phyloP scores from a whole-genome alignment of 2,797 vertebrate species.

The Notamacropus eugenii region DNA sequence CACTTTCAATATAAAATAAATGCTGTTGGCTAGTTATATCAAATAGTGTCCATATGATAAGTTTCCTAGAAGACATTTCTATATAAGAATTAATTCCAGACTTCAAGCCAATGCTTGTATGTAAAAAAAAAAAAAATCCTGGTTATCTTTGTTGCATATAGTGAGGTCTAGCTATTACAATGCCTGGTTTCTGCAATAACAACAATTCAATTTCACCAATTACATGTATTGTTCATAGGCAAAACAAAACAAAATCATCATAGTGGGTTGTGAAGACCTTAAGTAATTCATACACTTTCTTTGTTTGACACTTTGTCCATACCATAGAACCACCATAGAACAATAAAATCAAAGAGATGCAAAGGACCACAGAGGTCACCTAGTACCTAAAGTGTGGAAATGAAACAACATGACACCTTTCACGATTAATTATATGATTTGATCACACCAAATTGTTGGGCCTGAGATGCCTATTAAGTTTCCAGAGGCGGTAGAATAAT shows the following conservation, averaged over 20 bases:
- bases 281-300: not conserved
- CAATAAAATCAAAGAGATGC: not conserved
- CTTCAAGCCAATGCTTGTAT: not conserved
- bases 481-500: not conserved
- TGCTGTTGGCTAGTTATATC: conserved; percentile 55
- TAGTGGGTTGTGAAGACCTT: not conserved
- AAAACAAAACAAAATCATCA: not conserved
- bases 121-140: not conserved
- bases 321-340: not conserved
- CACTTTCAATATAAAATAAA: conserved; percentile 46
- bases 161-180: not conserved
- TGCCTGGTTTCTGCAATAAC: not conserved
- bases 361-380: not conserved
- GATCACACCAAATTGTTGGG: not conserved
- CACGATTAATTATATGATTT: not conserved
- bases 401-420: not conserved
- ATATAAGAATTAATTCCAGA: not conserved
- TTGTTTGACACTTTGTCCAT: not conserved
- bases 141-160: not conserved
- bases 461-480: not conserved
- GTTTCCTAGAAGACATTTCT: not conserved
- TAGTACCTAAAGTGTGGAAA: not conserved
- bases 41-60: not conserved
- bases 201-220: not conserved
- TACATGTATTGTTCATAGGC: not conserved